Percentiles rank a stretch among this genome's conserved stretches.
Conservation (phyloP, 2,797 vertebrate species). For the Melanogrammus aeglefinus region DNA sequence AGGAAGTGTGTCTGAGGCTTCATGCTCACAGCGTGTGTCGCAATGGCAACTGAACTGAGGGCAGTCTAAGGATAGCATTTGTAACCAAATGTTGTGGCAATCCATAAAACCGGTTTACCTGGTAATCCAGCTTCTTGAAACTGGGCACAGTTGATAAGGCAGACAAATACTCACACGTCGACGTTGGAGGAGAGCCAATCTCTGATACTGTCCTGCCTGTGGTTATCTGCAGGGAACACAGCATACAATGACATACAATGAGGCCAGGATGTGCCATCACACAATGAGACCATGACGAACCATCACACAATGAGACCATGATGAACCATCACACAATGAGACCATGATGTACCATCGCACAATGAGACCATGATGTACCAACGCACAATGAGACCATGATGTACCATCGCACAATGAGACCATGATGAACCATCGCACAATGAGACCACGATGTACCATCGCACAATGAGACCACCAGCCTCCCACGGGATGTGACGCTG, state of each 20-base stretch:
- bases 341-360: no score
- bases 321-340: no score
- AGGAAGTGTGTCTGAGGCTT: background rate
- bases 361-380: background rate
- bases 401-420: background rate
- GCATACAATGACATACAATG: conserved; percentile 7
- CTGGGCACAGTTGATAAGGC: background rate
- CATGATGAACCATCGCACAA: background rate
- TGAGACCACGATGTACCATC: no score
- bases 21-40: background rate
- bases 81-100: background rate
- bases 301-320: no score
- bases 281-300: no score
- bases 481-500: no score
- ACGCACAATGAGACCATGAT: no score
- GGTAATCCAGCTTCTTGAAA: background rate
- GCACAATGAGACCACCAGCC: no score
- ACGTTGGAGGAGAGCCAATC: conserved; percentile 49
- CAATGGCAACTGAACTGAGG: background rate
- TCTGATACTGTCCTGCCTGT: conserved; percentile 38
- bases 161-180: conserved; percentile 48
- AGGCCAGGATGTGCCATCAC: background rate
- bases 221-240: conserved; percentile 42
- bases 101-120: background rate
- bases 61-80: background rate